Conservation (phyloP, 2,113 vertebrate genomes). For the Campylomormyrus numenius region DNA sequence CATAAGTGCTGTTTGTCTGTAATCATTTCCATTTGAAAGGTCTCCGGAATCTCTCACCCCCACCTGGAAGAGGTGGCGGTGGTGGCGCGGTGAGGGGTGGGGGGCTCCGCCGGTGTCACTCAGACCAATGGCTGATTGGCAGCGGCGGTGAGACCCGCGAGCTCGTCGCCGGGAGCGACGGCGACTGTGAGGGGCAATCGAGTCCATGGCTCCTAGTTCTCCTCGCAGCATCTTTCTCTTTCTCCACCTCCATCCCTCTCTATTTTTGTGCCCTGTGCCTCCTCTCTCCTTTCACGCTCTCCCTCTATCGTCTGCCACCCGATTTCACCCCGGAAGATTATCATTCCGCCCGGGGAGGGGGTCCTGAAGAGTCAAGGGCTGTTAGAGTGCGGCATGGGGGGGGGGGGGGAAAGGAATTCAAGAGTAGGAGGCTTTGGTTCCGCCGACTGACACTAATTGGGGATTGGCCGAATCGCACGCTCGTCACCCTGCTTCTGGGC, state of each 20-base stretch:
- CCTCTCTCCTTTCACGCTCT: not conserved
- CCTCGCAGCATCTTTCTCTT: not conserved
- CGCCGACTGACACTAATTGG: not conserved
- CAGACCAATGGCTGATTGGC: not conserved
- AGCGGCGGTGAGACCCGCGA: not conserved
- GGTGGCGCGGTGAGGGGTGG: not conserved
- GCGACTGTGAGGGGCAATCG: not conserved
- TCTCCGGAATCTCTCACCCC: not conserved
- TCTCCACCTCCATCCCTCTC: not conserved
- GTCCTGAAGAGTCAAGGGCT: not conserved
- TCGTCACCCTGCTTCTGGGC: not conserved
- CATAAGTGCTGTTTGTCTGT: not conserved
- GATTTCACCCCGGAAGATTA: not conserved
- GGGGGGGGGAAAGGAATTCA: not conserved
- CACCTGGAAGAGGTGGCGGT: too few species aligned
- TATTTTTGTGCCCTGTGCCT: not conserved
- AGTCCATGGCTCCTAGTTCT: not conserved
- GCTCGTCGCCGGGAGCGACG: not conserved
- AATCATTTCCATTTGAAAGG: constrained; percentile 13
- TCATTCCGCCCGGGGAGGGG: not conserved
- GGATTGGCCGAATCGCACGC: not conserved
- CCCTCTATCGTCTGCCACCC: not conserved
- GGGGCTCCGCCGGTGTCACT: not conserved
- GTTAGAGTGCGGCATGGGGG: not conserved
- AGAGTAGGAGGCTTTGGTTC: not conserved